Percentiles rank a stretch among this genome's conserved stretches.
Conservation (phyloP, 2,888 invertebrate species). For the Mythimna ferrago region DNA sequence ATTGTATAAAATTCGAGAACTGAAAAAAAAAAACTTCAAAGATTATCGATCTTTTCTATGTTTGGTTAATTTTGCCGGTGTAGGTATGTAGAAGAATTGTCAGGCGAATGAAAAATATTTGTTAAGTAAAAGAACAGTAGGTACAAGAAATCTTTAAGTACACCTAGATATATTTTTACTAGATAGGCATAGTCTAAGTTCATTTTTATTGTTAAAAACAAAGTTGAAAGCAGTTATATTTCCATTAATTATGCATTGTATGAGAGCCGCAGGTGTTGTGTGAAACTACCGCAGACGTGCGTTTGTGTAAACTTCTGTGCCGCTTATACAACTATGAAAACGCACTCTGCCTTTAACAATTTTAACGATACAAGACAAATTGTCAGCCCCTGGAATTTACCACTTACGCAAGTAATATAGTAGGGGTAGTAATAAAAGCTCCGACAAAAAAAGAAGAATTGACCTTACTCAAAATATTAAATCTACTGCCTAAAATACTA, state of each 20-base stretch:
- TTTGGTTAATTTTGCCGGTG: no score
- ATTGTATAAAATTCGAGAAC: no score
- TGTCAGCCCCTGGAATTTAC: constrained; percentile 26
- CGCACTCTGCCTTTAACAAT: constrained; percentile 11
- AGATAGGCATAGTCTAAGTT: not conserved
- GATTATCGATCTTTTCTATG: no score
- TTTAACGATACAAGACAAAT: constrained; percentile 18
- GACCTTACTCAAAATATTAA: no score
- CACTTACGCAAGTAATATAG: constrained; percentile 26
- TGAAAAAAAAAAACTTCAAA: no score
- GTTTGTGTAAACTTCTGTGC: constrained; percentile 30
- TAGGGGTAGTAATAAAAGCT: no score
- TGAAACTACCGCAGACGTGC: constrained; percentile 25
- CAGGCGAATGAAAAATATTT: no score
- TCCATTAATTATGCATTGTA: constrained; percentile 14
- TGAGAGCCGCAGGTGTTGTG: constrained; percentile 52
- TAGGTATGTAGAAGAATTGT: no score
- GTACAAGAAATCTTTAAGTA: no score
- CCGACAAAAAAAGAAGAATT: no score
- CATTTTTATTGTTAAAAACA: constrained; percentile 10
- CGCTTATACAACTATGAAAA: constrained; percentile 1
- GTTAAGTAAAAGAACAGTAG: no score
- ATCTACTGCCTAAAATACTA: no score
- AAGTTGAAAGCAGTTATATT: constrained; percentile 30
- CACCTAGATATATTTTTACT: not conserved